These are phyloP conservation scores for Lepus europaeus DNA, from an alignment of 2,113 vertebrate species.

Conservation along the genomic window DNA sequence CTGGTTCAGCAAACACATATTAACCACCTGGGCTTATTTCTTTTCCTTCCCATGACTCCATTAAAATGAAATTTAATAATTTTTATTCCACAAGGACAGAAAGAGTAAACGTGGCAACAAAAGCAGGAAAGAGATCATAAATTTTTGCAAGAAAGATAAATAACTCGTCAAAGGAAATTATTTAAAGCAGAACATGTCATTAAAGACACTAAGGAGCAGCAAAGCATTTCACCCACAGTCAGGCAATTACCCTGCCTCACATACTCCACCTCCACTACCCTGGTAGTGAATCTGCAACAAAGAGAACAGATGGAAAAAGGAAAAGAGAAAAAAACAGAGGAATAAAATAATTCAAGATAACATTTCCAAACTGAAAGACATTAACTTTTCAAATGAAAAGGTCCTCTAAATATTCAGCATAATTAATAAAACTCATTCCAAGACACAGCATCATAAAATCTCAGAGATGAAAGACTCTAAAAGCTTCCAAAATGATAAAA, in stretches of 20 bases:
- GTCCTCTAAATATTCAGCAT: not conserved
- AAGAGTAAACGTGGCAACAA: not conserved
- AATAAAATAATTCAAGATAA: constrained; percentile 23
- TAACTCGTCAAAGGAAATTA: not conserved
- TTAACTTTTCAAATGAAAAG: not conserved
- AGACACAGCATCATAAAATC: constrained; percentile 10
- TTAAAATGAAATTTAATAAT: not conserved
- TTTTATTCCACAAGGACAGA: not conserved
- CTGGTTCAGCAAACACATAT: not conserved
- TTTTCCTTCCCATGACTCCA: not conserved
- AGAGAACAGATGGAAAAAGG: not conserved
- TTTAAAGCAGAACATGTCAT: not conserved
- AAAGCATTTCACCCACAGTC: not conserved
- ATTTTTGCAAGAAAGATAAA: not conserved
- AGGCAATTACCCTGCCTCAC: not conserved
- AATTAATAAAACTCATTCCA: constrained; percentile 52
- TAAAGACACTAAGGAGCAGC: not conserved
- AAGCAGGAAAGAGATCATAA: not conserved
- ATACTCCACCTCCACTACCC: not conserved
- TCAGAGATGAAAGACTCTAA: constrained; percentile 6
- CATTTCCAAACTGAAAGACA: not conserved
- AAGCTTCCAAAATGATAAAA: constrained; percentile 4
- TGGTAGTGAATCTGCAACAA: not conserved
- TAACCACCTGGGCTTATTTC: not conserved
- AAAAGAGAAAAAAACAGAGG: not conserved